These are phyloP conservation scores for Coenonympha arcania DNA, from an alignment of 2,888 invertebrate genomes.

Conservation along the genomic window DNA sequence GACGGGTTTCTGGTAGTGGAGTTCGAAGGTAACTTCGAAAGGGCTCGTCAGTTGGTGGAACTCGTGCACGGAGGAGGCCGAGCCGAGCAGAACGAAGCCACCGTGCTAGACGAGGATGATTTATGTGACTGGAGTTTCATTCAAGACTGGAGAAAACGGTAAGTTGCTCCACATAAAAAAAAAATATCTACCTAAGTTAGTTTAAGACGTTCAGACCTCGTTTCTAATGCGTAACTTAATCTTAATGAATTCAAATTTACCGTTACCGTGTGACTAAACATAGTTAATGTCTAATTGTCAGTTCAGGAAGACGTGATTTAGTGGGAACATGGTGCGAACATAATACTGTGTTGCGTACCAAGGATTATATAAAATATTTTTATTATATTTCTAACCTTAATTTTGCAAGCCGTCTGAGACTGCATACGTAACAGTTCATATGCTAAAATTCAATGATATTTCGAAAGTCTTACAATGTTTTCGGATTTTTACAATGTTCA, in stretches of 20 bases:
- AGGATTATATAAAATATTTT: constrained; percentile 9
- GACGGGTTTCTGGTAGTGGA: constrained; percentile 76
- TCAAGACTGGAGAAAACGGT: constrained; percentile 82
- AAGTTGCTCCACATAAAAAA: constrained; percentile 35
- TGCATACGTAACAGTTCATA: neutral
- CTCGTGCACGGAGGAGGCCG: constrained; percentile 66
- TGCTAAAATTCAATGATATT: no score
- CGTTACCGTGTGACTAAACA: constrained; percentile 44
- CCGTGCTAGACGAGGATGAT: constrained; percentile 62
- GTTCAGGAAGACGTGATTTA: constrained; percentile 38
- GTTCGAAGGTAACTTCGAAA: constrained; percentile 76
- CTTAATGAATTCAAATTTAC: constrained; percentile 37
- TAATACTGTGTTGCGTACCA: neutral
- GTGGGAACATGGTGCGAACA: constrained; percentile 19
- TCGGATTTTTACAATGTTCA: no score
- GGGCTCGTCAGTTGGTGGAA: constrained; percentile 76
- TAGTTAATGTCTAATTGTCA: constrained; percentile 47
- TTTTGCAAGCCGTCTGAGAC: constrained; percentile 1
- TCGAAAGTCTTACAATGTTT: no score
- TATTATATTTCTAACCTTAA: constrained; percentile 15
- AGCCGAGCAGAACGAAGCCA: constrained; percentile 62
- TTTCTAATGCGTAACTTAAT: constrained; percentile 46
- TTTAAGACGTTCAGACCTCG: constrained; percentile 39
- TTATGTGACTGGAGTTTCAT: constrained; percentile 83
- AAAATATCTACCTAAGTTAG: constrained; percentile 16